Evolutionary conservation across 2,888 invertebrate genomes (phyloP).

Genomic region (Thereva nobilitata): DNA sequence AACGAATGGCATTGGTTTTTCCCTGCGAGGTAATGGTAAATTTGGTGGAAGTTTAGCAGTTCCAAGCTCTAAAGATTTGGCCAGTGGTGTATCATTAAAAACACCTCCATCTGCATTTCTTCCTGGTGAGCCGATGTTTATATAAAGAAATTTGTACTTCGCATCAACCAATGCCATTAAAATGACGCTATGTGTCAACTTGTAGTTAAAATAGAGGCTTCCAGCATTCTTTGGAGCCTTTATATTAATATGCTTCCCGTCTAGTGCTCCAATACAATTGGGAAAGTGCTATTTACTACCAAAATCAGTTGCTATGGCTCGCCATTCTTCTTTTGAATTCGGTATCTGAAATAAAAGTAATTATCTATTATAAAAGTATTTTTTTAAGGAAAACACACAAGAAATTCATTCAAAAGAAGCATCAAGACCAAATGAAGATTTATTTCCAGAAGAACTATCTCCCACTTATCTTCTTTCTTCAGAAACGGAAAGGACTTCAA

Average conservation of each 20-base stretch:
- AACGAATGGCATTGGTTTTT: too few relatives aligned
- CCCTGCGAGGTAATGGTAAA: not conserved
- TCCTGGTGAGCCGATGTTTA: not conserved
- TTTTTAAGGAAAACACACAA: too few relatives aligned
- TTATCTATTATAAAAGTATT: too few relatives aligned
- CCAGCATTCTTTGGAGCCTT: not conserved
- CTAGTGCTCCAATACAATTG: not conserved
- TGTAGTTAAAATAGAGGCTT: not conserved
- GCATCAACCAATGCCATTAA: not conserved
- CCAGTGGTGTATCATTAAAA: not conserved
- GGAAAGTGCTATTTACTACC: not conserved
- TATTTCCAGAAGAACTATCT: too few relatives aligned
- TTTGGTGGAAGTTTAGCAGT: not conserved
- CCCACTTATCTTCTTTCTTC: too few relatives aligned
- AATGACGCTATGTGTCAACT: not conserved
- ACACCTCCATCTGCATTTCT: slow-evolving; percentile 5
- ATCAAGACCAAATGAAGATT: too few relatives aligned
- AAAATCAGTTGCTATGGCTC: not conserved
- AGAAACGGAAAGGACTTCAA: too few relatives aligned
- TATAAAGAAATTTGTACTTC: not conserved
- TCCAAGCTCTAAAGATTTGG: not conserved
- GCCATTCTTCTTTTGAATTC: too few relatives aligned
- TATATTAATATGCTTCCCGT: not conserved
- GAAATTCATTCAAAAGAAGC: too few relatives aligned
- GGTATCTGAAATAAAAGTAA: too few relatives aligned